phyloP scores from a whole-genome alignment of 2,797 vertebrate genomes.

The Sebastes aleutianus region DNA sequence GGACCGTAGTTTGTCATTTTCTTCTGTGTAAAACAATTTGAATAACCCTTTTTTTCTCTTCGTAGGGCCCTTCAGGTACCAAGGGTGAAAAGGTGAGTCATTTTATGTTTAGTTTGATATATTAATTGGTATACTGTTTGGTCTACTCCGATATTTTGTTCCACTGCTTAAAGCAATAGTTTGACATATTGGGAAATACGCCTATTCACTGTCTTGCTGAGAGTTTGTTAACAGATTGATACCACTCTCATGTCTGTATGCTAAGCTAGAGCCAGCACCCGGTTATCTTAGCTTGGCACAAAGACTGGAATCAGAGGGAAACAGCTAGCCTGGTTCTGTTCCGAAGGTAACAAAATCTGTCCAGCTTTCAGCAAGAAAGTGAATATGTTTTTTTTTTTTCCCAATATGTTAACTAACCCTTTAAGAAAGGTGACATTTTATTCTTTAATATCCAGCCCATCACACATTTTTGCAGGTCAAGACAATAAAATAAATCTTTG shows the following conservation, averaged over 20 bases:
- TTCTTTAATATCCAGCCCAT: neutral
- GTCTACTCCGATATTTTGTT: neutral
- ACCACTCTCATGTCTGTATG: neutral
- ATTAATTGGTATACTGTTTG: neutral
- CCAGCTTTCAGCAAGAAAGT: neutral
- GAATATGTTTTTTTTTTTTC: neutral
- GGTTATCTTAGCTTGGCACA: neutral
- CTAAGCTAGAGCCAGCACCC: neutral
- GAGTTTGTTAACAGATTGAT: neutral
- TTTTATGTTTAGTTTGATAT: neutral
- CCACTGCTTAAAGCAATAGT: neutral
- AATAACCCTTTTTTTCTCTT: conserved; percentile 39
- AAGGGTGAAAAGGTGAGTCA: conserved; percentile 97
- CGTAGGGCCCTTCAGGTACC: conserved; percentile 91
- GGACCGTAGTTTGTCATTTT: neutral
- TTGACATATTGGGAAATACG: neutral
- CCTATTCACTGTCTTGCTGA: neutral
- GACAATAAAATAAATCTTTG: neutral
- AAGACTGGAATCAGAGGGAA: neutral
- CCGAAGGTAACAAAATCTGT: neutral
- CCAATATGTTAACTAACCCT: neutral
- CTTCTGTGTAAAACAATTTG: neutral
- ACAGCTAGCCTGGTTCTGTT: neutral
- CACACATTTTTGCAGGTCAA: conserved; percentile 1
- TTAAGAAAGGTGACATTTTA: neutral